These are phyloP conservation scores for Meandrusa payeni DNA, from an alignment of 2,888 invertebrate genomes.

Conservation along the genomic window DNA sequence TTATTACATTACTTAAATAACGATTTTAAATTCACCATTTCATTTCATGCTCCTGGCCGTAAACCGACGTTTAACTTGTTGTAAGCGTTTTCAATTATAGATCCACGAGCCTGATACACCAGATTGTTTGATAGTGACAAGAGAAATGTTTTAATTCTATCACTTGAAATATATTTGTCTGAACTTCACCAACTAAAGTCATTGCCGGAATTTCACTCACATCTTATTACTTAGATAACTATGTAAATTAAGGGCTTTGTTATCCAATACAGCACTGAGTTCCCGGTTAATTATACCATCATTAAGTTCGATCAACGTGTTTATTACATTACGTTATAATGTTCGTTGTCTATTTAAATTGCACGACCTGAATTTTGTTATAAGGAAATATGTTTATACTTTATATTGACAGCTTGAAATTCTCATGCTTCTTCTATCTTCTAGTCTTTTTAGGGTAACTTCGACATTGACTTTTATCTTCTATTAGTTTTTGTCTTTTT, in stretches of 20 bases:
- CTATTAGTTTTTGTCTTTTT: too few relatives aligned
- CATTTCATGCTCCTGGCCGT: conserved; percentile 24
- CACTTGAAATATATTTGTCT: conserved; percentile 43
- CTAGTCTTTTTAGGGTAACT: too few relatives aligned
- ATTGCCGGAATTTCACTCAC: conserved; percentile 29
- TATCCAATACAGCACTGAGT: conserved; percentile 43
- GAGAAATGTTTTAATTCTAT: conserved; percentile 43
- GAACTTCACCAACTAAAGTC: conserved; percentile 23
- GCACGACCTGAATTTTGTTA: conserved; percentile 4
- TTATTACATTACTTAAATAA: conserved; percentile 8
- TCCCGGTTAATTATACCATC: conserved; percentile 39
- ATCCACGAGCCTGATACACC: conserved; percentile 17
- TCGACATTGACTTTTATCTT: too few relatives aligned
- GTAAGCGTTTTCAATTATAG: conserved; percentile 25
- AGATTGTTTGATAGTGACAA: conserved; percentile 17
- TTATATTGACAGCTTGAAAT: too few relatives aligned
- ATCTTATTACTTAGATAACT: conserved; percentile 40
- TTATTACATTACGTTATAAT: conserved; percentile 22
- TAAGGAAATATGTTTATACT: too few relatives aligned
- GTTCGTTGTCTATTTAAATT: conserved; percentile 23
- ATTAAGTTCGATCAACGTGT: conserved; percentile 33
- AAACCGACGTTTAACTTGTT: conserved; percentile 22
- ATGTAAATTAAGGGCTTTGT: conserved; percentile 50
- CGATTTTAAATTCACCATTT: conserved; percentile 22
- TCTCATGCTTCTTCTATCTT: too few relatives aligned